phyloP scores from a whole-genome alignment of 2,888 invertebrate genomes.

The Nemurella pictetii region DNA sequence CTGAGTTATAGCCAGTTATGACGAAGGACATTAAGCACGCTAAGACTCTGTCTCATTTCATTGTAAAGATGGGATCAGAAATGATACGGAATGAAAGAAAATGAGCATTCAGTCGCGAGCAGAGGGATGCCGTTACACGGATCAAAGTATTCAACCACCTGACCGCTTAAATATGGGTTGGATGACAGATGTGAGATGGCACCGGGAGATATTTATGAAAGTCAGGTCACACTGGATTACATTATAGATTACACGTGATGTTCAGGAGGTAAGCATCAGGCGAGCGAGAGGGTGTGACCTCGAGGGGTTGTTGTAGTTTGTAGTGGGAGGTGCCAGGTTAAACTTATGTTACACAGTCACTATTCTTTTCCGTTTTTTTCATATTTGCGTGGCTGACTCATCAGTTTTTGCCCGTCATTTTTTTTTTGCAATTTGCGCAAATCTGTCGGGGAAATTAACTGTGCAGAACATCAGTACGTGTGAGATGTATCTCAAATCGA shows the following conservation, averaged over 20 bases:
- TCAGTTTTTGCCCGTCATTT: no score
- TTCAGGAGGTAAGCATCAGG: neutral
- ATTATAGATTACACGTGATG: neutral
- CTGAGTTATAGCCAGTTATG: neutral
- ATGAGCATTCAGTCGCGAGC: neutral
- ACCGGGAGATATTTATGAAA: conserved; percentile 6
- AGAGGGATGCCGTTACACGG: neutral
- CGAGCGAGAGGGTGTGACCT: neutral
- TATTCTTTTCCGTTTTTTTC: no score
- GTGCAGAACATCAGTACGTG: no score
- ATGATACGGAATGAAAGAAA: neutral
- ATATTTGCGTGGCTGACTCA: no score
- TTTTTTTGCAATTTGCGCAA: no score
- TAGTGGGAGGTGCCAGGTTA: neutral
- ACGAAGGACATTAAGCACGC: neutral
- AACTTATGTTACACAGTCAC: no score
- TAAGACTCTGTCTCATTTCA: neutral
- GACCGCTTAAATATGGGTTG: neutral
- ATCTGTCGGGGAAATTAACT: no score
- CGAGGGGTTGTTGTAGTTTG: no score
- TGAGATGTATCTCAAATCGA: no score
- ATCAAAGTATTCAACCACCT: neutral
- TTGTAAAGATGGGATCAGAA: neutral
- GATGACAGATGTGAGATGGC: neutral
- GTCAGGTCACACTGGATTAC: conserved; percentile 26